Evolutionary conservation across 35 echinoderm and acorn worm species (phyloP).

Genomic region (Ptychodera flava): DNA sequence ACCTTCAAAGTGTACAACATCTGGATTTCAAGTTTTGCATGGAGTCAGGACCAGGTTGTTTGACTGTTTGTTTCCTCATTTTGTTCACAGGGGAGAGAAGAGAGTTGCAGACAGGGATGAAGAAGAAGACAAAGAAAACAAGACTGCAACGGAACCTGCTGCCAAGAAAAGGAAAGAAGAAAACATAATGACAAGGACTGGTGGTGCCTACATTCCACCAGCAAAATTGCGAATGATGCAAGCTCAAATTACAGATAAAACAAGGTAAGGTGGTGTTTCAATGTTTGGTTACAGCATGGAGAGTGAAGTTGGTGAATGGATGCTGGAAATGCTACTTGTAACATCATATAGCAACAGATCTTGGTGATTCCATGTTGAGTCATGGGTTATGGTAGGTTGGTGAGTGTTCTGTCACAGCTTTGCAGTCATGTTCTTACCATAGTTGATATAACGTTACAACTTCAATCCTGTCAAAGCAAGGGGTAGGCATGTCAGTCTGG

Average conservation of each 20-base stretch:
- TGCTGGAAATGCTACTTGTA: too few relatives aligned
- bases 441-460: too few relatives aligned
- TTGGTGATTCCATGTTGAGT: background rate
- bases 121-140: constrained; percentile 64
- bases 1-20: too few relatives aligned
- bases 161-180: constrained; percentile 45
- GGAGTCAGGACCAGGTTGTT: too few relatives aligned
- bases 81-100: background rate
- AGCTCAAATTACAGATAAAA: constrained; percentile 90
- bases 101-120: background rate
- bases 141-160: constrained; percentile 7
- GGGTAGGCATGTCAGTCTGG: too few relatives aligned
- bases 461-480: too few relatives aligned
- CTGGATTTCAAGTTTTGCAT: too few relatives aligned
- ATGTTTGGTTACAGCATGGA: background rate
- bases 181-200: constrained; percentile 54
- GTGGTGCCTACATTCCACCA: constrained; percentile 94
- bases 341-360: background rate
- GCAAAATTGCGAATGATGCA: constrained; percentile 86
- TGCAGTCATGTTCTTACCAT: too few relatives aligned
- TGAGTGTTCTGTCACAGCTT: too few relatives aligned
- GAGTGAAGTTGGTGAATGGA: background rate
- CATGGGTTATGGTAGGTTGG: background rate
- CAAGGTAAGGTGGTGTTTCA: constrained; percentile 47
- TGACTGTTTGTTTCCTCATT: too few relatives aligned